Base-by-base conservation (phyloP, 2,888 invertebrate species). In the Mycalesis mineus region DNA sequence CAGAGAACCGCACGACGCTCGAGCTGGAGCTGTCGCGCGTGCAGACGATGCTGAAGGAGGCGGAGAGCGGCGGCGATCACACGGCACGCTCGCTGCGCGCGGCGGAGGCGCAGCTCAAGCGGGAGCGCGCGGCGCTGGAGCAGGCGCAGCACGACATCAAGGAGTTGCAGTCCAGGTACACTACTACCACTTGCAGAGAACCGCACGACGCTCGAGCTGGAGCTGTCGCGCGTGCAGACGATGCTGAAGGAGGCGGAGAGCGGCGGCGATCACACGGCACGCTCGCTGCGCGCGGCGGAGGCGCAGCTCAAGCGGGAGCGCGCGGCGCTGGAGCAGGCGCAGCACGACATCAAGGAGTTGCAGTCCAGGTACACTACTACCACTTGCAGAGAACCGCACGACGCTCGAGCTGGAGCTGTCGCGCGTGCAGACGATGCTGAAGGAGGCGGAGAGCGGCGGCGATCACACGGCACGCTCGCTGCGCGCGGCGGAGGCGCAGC, bases 1-100 rank as follows among this genome's bases (percentile, higher is more conserved):
- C n/a, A n/a, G n/a, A n/a, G n/a, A n/a, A n/a, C n/a, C n/a, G n/a
- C n/a, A n/a, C 93, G 11, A 90, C 92, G 0, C 77, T 96, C 11
- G 95, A 96, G 68, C 91, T 93, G 52, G 97, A 97, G 69, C 91
- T 95, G 9, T 91, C 91, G 2, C 93, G 96, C 5, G 81, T 97
- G 86, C 95, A 77, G 90, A 92, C 65, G 84, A 92, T 73, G 84
- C 94, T 65, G 91, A 88, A 88, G 66, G 89, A 88, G 56, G 68
- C 81, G 2, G 95, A 74, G 94, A 95, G 77, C 77, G 94, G 71
- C 92, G 97, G 90, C 89, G 95, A 79, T 91, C 95, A 76, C 85
- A 90, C 93, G 0, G 91, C 93, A 17, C 93, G 96, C 62, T 94
- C 95, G 66, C 83, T 95, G 9, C 93, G 92, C 45, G 90, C 91